Evolutionary conservation across 2,113 vertebrate species (phyloP), one percentile per base, ranked within the genome.

Genomic region (Amblyornis subalaris): DNA sequence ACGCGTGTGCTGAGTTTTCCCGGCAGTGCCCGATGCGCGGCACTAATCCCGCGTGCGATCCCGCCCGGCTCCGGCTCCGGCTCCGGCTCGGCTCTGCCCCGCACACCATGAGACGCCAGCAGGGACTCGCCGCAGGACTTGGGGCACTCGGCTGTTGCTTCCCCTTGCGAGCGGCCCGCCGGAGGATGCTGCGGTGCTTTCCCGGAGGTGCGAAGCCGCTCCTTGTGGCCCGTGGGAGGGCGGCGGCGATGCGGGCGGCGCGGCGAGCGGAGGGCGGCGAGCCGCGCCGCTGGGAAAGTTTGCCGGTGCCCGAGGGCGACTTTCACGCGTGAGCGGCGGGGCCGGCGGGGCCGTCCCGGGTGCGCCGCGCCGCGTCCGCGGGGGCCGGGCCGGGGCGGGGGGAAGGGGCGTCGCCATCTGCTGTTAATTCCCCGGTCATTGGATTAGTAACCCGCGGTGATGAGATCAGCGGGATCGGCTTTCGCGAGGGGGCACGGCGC

Each of bases 401-500:
- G 96, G 71, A 96, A 96, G 97, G 98, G 98, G 97, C 97, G 98
- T 97, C 96, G 88, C 98, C 97, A 91, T 96, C 96, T 97, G 97
- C 96, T 96, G 97, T 96, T 97, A 97, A 97, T 98, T 98, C 98
- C 96, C 83, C 95, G 95, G 97, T 93, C 97, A 97, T 97, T 98
- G 98, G 97, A 97, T 98, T 97, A 97, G 97, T 97, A 96, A 97
- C 97, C 97, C 95, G 96, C 94, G 75, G 96, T 96, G 98, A 98
- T 98, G 98, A 98, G 98, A 97, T 98, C 98, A 98, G 98, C 97
- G 95, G 96, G 97, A 97, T 98, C 97, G 96, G 97, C 97, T 98
- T 98, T 98, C 98, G 97, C 72, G 76, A 93, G 85, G 97, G 97
- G 97, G 97, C 97, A 96, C 95, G 91, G 95, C 79, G 53, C 80